phyloP scores from a whole-genome alignment of 1,140 invertebrate genomes.

The Antheraea pernyi region DNA sequence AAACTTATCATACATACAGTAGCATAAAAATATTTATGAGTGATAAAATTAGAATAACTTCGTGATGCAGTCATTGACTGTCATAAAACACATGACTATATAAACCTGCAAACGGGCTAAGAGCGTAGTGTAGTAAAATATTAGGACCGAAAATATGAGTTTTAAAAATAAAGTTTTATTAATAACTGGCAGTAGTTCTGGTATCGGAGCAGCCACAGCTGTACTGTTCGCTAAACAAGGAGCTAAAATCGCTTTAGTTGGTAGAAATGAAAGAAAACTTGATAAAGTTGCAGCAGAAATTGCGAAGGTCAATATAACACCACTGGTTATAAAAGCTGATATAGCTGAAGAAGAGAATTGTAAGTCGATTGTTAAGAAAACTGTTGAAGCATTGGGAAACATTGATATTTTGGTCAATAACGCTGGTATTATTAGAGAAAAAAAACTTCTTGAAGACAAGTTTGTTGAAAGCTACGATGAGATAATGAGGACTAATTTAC shows the following conservation, averaged over 20 bases:
- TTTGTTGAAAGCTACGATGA: slow-evolving; percentile 84
- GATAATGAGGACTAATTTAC: slow-evolving; percentile 82
- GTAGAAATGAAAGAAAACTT: slow-evolving; percentile 82
- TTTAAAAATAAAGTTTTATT: slow-evolving; percentile 82
- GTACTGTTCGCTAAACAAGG: slow-evolving; percentile 85
- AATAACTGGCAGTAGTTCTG: slow-evolving; percentile 90
- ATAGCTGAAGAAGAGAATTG: slow-evolving; percentile 82
- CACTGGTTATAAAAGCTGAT: slow-evolving; percentile 80
- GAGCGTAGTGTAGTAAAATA: not conserved
- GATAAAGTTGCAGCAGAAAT: slow-evolving; percentile 80
- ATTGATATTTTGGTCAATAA: slow-evolving; percentile 85
- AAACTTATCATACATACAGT: not conserved
- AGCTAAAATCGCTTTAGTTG: slow-evolving; percentile 84
- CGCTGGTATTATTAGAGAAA: slow-evolving; percentile 84
- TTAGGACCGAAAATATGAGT: slow-evolving; percentile 1
- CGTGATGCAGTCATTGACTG: not conserved
- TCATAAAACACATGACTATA: not conserved
- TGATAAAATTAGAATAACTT: not conserved
- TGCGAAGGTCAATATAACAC: slow-evolving; percentile 48
- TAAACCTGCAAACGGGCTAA: not conserved
- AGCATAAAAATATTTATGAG: not conserved
- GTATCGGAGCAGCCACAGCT: slow-evolving; percentile 89
- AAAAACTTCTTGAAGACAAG: slow-evolving; percentile 83
- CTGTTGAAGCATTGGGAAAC: slow-evolving; percentile 79
- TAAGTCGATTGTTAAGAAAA: slow-evolving; percentile 79